Evolutionary conservation across 23 tunicate species (phyloP).

Genomic region (Halocynthia roretzi): DNA sequence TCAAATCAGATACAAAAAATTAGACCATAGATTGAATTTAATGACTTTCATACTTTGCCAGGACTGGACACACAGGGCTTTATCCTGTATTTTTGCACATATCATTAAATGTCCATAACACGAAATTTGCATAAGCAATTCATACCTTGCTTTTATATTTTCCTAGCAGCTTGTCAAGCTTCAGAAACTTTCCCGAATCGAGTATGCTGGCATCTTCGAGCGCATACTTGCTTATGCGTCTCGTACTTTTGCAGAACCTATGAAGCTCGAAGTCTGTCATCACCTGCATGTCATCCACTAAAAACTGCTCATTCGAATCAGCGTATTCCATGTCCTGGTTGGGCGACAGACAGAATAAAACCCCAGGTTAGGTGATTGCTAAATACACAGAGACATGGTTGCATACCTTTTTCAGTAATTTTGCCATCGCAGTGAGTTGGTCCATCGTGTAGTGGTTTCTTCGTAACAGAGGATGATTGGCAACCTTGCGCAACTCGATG

Average conservation of each 20-base stretch:
- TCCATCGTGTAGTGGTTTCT: conserved; percentile 47
- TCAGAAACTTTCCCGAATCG: conserved; percentile 64
- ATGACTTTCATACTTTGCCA: not conserved
- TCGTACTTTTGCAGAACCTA: conserved; percentile 31
- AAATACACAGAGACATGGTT: not conserved
- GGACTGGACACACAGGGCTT: not conserved
- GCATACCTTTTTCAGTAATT: conserved; percentile 42
- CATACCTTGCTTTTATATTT: conserved; percentile 29
- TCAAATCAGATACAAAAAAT: not conserved
- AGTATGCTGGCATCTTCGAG: conserved; percentile 32
- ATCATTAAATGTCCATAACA: not conserved
- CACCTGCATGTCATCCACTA: conserved; percentile 94
- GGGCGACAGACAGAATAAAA: not conserved
- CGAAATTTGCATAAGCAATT: not conserved
- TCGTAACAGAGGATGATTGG: conserved; percentile 86
- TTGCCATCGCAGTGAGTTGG: conserved; percentile 68
- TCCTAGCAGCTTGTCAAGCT: conserved; percentile 68
- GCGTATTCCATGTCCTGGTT: conserved; percentile 37
- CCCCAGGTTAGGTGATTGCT: not conserved
- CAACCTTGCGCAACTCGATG: conserved; percentile 88
- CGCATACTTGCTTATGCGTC: conserved; percentile 16
- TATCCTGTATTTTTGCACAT: too few species aligned
- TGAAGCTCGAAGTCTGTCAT: conserved; percentile 99
- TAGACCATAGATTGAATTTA: not conserved
- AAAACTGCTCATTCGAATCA: conserved; percentile 50